Base-by-base conservation (phyloP, 2,888 invertebrate species). In the Eupeodes latifasciatus region DNA sequence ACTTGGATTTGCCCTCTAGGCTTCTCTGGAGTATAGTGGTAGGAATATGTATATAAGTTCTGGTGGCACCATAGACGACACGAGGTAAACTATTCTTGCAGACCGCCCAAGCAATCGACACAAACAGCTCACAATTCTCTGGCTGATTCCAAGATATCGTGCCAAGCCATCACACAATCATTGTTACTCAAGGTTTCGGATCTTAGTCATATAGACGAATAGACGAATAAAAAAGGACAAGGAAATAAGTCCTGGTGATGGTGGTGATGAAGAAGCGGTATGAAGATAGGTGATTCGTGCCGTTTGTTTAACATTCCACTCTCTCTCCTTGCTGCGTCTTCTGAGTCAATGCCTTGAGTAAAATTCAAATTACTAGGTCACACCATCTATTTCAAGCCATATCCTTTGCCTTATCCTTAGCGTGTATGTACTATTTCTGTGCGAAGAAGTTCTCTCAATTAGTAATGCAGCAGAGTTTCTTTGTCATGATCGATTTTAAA, bases 101-200 rank as follows among this genome's bases (percentile, higher is more conserved):
- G 59, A 59, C 83, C 79, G 71, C 84, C 86, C 66, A 36, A 53
- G 62, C 78, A 75, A 83, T 83, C 57, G 86, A 78, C 82, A 71
- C 62, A 69, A 86, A 79, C 62, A 76, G 83, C 76, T 76, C 12
- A 72, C 61, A 74, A 69, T 64, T 79, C 79, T 16, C 75, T 14
- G 55, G 76, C 47, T 87, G 84, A 87, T 84, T 76, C 62, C 6
- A 11, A 72, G 80, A 75, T 84, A 87, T 87, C 87, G 87, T 87
- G 87, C 72, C 76, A 87, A 80, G 80, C 72, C 66, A 87, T 87
- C 87, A 77, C 84, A 84, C 76, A 87, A 76, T 87, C 80, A 87
- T 84, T 80, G 57, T 77, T 72, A 84, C 61, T 59, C 62, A 78
- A 86, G 83, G 10, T 19, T 27, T 40, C 40, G 40, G 40, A 40